Conservation (phyloP, 2,888 invertebrate genomes). For the Limnephilus auricula region DNA sequence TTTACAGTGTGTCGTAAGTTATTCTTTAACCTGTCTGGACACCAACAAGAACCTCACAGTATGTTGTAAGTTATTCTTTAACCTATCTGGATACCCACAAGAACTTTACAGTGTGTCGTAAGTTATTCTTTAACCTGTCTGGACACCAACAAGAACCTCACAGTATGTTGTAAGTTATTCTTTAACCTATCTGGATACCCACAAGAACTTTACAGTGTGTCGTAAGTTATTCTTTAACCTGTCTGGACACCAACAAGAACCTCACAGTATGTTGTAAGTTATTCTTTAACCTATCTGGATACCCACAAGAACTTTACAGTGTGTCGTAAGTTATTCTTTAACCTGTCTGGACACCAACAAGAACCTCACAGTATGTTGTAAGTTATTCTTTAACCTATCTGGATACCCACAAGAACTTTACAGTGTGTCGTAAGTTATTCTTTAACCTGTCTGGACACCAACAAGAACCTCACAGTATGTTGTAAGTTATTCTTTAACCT, state of each 20-base stretch:
- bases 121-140: slow-evolving; percentile 70
- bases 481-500: slow-evolving; percentile 72
- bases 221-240: slow-evolving; percentile 69
- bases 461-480: slow-evolving; percentile 74
- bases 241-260: slow-evolving; percentile 73
- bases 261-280: slow-evolving; percentile 76
- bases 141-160: slow-evolving; percentile 73
- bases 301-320: slow-evolving; percentile 72
- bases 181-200: slow-evolving; percentile 73
- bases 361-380: slow-evolving; percentile 76
- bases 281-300: slow-evolving; percentile 71
- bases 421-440: slow-evolving; percentile 71
- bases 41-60: slow-evolving; percentile 72
- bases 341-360: slow-evolving; percentile 74
- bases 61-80: slow-evolving; percentile 73
- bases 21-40: slow-evolving; percentile 71
- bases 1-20: slow-evolving; percentile 73
- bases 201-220: slow-evolving; percentile 74
- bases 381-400: slow-evolving; percentile 72
- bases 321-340: slow-evolving; percentile 70
- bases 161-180: slow-evolving; percentile 74
- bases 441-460: slow-evolving; percentile 73
- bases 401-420: slow-evolving; percentile 73
- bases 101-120: slow-evolving; percentile 74
- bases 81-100: slow-evolving; percentile 74